Evolutionary conservation across 2,888 invertebrate species (phyloP).

Genomic region (Zonitis immaculata): DNA sequence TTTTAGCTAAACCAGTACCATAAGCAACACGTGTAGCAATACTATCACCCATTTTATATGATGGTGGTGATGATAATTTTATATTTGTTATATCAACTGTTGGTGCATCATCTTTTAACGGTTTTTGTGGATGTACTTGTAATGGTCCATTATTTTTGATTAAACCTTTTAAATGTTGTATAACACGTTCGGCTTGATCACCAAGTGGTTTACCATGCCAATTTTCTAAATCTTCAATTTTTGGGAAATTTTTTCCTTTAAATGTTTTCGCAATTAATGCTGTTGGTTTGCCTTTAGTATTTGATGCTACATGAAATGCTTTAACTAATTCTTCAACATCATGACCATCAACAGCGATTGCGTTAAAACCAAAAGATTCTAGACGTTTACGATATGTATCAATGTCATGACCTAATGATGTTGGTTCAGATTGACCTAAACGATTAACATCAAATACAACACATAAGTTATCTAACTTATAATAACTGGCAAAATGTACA

Average conservation of each 20-base stretch:
- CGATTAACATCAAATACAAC: constrained; percentile 97
- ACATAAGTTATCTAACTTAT: constrained; percentile 94
- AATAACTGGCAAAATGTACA: constrained; percentile 88
- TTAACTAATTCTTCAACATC: constrained; percentile 87
- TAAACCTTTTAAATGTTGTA: constrained; percentile 61
- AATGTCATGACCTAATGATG: constrained; percentile 88
- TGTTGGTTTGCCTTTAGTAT: constrained; percentile 77
- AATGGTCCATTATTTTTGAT: constrained; percentile 65
- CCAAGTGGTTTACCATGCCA: constrained; percentile 99
- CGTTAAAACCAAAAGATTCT: constrained; percentile 87
- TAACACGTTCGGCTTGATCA: constrained; percentile 66
- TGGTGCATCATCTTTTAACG: constrained; percentile 64
- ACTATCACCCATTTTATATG: constrained; percentile 70
- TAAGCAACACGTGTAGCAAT: constrained; percentile 92
- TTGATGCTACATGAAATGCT: constrained; percentile 77
- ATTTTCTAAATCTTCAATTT: constrained; percentile 88
- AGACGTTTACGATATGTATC: constrained; percentile 79
- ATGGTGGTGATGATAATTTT: constrained; percentile 72
- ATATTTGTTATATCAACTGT: constrained; percentile 68
- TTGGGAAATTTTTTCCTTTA: constrained; percentile 87
- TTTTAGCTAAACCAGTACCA: constrained; percentile 88
- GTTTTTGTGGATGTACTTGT: constrained; percentile 59
- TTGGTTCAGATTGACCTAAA: constrained; percentile 94
- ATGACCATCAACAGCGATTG: constrained; percentile 94
- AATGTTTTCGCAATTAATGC: constrained; percentile 93